These are phyloP conservation scores for Lophotis ruficrista DNA, from an alignment of 2,113 vertebrate genomes.

Conservation along the genomic window DNA sequence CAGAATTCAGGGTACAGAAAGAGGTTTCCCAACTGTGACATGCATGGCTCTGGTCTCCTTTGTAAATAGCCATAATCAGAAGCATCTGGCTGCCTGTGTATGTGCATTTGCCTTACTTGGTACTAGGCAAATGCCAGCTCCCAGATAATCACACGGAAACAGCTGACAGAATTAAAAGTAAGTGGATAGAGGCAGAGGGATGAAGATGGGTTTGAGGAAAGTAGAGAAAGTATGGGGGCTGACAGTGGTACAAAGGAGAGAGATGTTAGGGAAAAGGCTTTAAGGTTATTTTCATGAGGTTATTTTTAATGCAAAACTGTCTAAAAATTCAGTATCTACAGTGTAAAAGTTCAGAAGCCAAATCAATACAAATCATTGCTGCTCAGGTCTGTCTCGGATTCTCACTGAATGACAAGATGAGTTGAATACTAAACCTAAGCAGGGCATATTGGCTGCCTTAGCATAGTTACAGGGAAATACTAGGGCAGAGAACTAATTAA, in stretches of 20 bases:
- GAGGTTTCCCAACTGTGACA: neutral
- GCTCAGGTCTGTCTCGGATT: neutral
- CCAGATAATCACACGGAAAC: neutral
- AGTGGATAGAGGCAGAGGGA: neutral
- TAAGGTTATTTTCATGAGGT: neutral
- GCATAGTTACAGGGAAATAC: neutral
- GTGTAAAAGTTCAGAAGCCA: neutral
- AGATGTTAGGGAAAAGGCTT: neutral
- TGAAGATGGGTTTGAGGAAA: neutral
- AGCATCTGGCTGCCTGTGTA: conserved; percentile 22
- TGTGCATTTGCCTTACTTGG: neutral
- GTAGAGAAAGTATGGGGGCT: neutral
- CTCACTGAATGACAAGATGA: neutral
- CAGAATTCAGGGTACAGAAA: neutral
- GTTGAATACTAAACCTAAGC: neutral
- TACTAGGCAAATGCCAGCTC: conserved; percentile 33
- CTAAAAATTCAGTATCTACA: conserved; percentile 14
- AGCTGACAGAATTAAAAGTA: conserved; percentile 16
- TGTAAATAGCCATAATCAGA: conserved; percentile 55
- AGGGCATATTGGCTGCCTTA: neutral
- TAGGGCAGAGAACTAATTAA: neutral
- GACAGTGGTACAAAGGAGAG: neutral
- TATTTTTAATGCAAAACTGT: conserved; percentile 18
- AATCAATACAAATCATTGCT: neutral
- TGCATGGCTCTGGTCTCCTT: neutral